phyloP scores from a whole-genome alignment of 1,140 invertebrate species.

The Dreissena rostriformis region DNA sequence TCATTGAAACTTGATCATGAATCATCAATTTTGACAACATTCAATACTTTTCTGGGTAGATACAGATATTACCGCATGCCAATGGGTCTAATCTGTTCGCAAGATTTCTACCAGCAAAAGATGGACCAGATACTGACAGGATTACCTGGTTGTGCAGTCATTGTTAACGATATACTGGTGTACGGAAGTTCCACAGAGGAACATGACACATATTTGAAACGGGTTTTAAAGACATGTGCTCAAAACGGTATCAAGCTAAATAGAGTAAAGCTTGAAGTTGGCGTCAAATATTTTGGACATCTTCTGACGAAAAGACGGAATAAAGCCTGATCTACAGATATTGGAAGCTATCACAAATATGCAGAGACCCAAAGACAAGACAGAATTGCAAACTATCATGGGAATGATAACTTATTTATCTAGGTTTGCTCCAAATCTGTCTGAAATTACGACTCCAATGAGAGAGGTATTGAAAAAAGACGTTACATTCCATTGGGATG shows the following conservation, averaged over 20 bases:
- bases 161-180: constrained; percentile 1
- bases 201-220: constrained; percentile 16
- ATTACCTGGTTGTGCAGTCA: neutral
- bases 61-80: constrained; percentile 6
- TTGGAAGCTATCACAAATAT: neutral
- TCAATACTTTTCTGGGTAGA: constrained; percentile 72
- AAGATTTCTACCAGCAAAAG: neutral
- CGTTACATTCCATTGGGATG: constrained; percentile 7
- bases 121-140: neutral
- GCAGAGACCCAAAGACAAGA: constrained; percentile 6
- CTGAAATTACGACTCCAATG: constrained; percentile 19
- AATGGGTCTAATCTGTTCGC: neutral
- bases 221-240: too few relatives aligned
- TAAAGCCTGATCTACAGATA: neutral
- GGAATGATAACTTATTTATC: constrained; percentile 71
- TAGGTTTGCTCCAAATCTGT: constrained; percentile 17
- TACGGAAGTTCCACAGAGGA: neutral
- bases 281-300: constrained; percentile 16
- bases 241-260: too few relatives aligned
- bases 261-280: neutral
- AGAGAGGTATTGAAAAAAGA: constrained; percentile 7
- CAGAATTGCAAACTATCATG: constrained; percentile 64
- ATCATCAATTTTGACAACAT: constrained; percentile 65
- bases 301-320: neutral
- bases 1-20: neutral